phyloP scores from a whole-genome alignment of 2,797 vertebrate genomes.

The Oreonectes daqikongensis region DNA sequence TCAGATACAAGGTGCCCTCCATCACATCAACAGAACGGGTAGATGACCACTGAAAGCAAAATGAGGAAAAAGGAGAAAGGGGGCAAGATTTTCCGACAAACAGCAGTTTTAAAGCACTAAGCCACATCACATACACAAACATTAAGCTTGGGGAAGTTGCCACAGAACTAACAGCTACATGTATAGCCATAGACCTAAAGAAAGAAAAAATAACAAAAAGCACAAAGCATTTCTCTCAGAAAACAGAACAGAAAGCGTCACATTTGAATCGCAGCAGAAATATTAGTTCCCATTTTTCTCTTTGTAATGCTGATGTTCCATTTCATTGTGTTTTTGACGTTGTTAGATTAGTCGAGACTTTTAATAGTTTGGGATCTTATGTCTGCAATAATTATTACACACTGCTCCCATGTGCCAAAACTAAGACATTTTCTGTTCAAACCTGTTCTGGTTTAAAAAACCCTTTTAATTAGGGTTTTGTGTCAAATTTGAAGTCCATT shows the following conservation, averaged over 20 bases:
- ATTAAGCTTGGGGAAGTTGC: conserved; percentile 28
- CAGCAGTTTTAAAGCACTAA: conserved; percentile 38
- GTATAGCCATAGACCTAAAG: conserved; percentile 16
- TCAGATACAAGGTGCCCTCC: conserved; percentile 13
- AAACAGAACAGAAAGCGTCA: conserved; percentile 59
- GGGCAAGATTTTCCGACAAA: conserved; percentile 22
- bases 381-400: conserved; percentile 28
- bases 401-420: conserved; percentile 16
- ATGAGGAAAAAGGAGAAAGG: conserved; percentile 20
- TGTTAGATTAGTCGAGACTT: conserved; percentile 15
- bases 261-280: conserved; percentile 40
- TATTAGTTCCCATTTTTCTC: conserved; percentile 11
- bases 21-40: conserved; percentile 11
- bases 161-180: conserved; percentile 42
- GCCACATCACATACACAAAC: conserved; percentile 48
- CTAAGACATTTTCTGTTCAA: conserved; percentile 16
- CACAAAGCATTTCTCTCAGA: conserved; percentile 57
- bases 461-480: conserved; percentile 16
- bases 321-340: conserved; percentile 7
- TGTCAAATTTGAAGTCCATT: conserved; percentile 37
- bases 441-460: conserved; percentile 17
- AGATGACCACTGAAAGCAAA: conserved; percentile 21
- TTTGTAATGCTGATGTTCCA: neutral
- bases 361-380: conserved; percentile 1
- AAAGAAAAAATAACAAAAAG: conserved; percentile 30